A percentile compares a stretch with the other conserved stretches of the same genome.
These are phyloP conservation scores for Sorex araneus DNA, from an alignment of 2,113 vertebrate genomes.

Conservation along the genomic window DNA sequence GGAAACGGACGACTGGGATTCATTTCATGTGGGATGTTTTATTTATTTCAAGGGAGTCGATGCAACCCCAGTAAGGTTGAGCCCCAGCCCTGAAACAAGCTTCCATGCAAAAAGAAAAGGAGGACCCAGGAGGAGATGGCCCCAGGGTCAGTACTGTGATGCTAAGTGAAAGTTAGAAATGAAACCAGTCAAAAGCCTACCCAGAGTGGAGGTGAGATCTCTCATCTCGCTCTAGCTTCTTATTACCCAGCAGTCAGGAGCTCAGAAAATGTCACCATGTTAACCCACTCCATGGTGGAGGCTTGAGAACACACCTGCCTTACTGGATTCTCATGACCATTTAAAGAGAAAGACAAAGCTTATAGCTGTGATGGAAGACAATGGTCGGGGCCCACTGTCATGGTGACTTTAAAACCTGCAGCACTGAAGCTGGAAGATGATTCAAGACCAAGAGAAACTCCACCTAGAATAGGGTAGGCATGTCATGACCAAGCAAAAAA, in stretches of 20 bases:
- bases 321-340: fast-evolving
- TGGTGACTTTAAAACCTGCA: not conserved
- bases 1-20: not conserved
- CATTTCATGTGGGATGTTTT: fast-evolving
- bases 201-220: too few relatives aligned
- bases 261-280: fast-evolving
- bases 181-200: not conserved
- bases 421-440: not conserved
- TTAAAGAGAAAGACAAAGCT: not conserved
- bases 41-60: not conserved
- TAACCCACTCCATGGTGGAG: fast-evolving
- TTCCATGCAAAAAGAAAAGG: too few relatives aligned
- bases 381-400: not conserved
- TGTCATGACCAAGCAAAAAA: not conserved
- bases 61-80: fast-evolving
- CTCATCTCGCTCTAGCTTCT: fast-evolving
- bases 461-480: fast-evolving
- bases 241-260: not conserved
- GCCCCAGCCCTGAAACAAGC: fast-evolving
- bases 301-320: not conserved
- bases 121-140: fast-evolving
- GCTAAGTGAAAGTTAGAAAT: too few relatives aligned
- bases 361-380: not conserved
- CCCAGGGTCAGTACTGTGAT: not conserved
- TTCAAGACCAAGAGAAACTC: not conserved